phyloP scores from a whole-genome alignment of 2,113 vertebrate genomes.

The Nannobrachium achirus region DNA sequence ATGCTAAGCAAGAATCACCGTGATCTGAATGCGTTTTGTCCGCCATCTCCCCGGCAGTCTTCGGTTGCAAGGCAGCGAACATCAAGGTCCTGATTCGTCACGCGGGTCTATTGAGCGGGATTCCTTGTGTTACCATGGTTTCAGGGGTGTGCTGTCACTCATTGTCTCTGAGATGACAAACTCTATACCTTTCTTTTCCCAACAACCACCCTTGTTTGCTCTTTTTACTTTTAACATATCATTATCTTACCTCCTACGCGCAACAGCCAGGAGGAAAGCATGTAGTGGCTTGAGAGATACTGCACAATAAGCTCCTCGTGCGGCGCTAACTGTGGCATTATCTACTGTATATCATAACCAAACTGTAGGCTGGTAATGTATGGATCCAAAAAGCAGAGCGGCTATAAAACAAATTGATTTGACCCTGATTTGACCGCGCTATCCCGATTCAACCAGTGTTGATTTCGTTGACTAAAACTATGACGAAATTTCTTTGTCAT shows the following conservation, averaged over 20 bases:
- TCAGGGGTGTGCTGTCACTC: conserved; percentile 64
- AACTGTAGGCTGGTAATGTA: conserved; percentile 16
- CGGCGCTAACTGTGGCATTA: conserved; percentile 18
- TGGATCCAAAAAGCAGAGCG: conserved; percentile 25
- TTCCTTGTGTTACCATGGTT: conserved; percentile 75
- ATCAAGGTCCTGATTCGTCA: conserved; percentile 73
- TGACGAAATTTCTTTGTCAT: too few relatives aligned
- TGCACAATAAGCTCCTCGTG: neutral
- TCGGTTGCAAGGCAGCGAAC: conserved; percentile 54
- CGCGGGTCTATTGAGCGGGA: conserved; percentile 60
- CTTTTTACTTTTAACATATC: conserved; percentile 20
- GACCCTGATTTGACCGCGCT: neutral
- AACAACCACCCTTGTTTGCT: conserved; percentile 25
- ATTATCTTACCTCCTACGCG: neutral
- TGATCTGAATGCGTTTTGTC: conserved; percentile 38
- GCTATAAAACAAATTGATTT: conserved; percentile 24
- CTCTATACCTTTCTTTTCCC: conserved; percentile 30
- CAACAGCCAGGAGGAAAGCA: conserved; percentile 12
- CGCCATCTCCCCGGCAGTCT: conserved; percentile 52
- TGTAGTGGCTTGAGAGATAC: conserved; percentile 2
- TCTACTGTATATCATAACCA: conserved; percentile 9
- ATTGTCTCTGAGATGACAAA: conserved; percentile 49
- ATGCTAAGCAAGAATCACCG: conserved; percentile 5
- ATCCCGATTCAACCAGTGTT: too few relatives aligned
- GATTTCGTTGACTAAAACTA: too few relatives aligned